phyloP scores from a whole-genome alignment of 1,140 invertebrate genomes.

The Araneus ventricosus region DNA sequence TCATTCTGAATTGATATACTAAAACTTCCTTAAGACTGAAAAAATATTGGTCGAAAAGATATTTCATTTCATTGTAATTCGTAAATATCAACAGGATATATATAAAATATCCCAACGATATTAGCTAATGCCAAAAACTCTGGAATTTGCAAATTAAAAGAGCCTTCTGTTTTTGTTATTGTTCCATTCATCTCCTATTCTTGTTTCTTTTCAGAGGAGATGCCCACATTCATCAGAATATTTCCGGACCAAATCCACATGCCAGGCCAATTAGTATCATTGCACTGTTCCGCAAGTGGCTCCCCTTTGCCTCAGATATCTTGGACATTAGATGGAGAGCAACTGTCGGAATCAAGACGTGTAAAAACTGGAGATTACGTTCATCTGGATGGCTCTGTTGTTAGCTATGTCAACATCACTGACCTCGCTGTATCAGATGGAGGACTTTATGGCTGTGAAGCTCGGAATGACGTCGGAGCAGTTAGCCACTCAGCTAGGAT shows the following conservation, averaged over 20 bases:
- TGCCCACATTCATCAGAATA: slow-evolving; percentile 75
- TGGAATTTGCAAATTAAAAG: no score
- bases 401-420: slow-evolving; percentile 77
- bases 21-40: no score
- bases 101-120: no score
- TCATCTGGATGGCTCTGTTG: slow-evolving; percentile 74
- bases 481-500: slow-evolving; percentile 92
- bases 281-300: slow-evolving; percentile 77
- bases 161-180: no score
- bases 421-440: slow-evolving; percentile 76
- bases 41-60: no score
- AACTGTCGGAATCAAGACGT: slow-evolving; percentile 74
- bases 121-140: no score
- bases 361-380: slow-evolving; percentile 77
- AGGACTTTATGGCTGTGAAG: slow-evolving; percentile 89
- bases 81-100: no score
- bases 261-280: slow-evolving; percentile 75
- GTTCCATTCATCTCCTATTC: neutral
- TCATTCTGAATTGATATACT: no score
- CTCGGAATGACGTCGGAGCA: slow-evolving; percentile 93
- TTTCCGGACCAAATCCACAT: slow-evolving; percentile 77
- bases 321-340: slow-evolving; percentile 77
- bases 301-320: slow-evolving; percentile 77
- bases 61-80: no score
- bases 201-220: slow-evolving; percentile 71